Evolutionary conservation across 2,888 invertebrate genomes (phyloP).

Genomic region (Torymus texanus): DNA sequence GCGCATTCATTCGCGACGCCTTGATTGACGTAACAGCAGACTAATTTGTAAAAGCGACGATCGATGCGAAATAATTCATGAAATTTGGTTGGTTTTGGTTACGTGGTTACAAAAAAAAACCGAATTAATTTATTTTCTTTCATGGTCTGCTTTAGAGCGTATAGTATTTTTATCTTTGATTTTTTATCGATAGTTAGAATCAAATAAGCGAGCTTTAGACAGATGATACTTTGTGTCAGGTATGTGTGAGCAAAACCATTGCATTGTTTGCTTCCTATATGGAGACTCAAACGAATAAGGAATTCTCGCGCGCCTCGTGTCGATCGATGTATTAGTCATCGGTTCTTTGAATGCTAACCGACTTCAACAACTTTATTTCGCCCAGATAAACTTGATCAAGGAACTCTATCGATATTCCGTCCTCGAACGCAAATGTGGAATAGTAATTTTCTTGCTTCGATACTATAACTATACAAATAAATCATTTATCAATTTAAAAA

Average conservation of each 20-base stretch:
- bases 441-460: too few species aligned
- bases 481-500: too few species aligned
- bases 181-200: too few species aligned
- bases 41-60: constrained; percentile 26
- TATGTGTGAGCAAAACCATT: constrained; percentile 2
- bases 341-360: constrained; percentile 10
- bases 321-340: constrained; percentile 44
- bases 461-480: too few species aligned
- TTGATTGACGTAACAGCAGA: constrained; percentile 33
- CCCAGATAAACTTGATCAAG: constrained; percentile 13
- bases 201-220: background rate
- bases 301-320: constrained; percentile 16
- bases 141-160: too few species aligned
- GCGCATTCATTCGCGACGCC: background rate
- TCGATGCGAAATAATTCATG: background rate
- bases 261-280: constrained; percentile 45
- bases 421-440: too few species aligned
- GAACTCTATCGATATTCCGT: background rate
- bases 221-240: constrained; percentile 1
- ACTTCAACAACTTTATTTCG: constrained; percentile 24
- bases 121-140: too few species aligned
- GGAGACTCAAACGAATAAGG: constrained; percentile 41
- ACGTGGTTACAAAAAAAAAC: too few species aligned
- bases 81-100: too few species aligned
- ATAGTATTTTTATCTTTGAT: too few species aligned